These are phyloP conservation scores for Toxonevra muliebris DNA, from an alignment of 2,888 invertebrate genomes.

Conservation along the genomic window DNA sequence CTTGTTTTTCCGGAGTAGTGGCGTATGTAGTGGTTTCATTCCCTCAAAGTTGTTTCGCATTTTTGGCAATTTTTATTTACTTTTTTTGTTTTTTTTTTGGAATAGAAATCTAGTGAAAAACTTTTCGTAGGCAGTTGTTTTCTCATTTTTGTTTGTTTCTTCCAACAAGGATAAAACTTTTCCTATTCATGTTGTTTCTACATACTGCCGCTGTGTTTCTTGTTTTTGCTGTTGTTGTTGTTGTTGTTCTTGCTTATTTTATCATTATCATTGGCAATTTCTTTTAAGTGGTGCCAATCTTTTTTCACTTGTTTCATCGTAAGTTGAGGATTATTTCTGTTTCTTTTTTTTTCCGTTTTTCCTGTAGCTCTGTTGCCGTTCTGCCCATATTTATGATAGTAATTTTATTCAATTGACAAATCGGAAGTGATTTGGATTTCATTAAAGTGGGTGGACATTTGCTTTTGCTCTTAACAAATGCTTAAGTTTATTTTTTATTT, in stretches of 20 bases:
- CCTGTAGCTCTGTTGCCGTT: neutral
- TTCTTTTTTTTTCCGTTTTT: constrained; percentile 12
- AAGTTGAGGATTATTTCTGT: constrained; percentile 44
- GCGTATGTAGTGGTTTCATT: constrained; percentile 44
- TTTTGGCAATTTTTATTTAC: constrained; percentile 20
- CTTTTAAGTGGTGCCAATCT: constrained; percentile 59
- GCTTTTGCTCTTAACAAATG: constrained; percentile 1
- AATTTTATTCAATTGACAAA: constrained; percentile 63
- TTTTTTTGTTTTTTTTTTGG: constrained; percentile 37
- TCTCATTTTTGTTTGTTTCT: constrained; percentile 35
- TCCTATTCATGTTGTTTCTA: constrained; percentile 10
- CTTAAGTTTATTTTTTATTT: neutral
- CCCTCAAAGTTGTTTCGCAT: constrained; percentile 25
- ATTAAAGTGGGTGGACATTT: constrained; percentile 32
- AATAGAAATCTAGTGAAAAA: constrained; percentile 50
- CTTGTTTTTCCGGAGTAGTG: constrained; percentile 45
- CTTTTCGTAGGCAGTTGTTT: constrained; percentile 47
- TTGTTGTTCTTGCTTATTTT: constrained; percentile 45
- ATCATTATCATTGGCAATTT: constrained; percentile 59
- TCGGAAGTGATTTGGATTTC: constrained; percentile 51
- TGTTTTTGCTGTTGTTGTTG: constrained; percentile 28
- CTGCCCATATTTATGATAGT: constrained; percentile 41
- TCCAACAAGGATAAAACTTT: constrained; percentile 31
- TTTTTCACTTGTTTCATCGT: constrained; percentile 54
- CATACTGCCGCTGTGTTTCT: neutral